Percentiles rank a stretch among this genome's conserved stretches.
Evolutionary conservation across 2,797 vertebrate species (phyloP).

Genomic region (Scarus forsteni): DNA sequence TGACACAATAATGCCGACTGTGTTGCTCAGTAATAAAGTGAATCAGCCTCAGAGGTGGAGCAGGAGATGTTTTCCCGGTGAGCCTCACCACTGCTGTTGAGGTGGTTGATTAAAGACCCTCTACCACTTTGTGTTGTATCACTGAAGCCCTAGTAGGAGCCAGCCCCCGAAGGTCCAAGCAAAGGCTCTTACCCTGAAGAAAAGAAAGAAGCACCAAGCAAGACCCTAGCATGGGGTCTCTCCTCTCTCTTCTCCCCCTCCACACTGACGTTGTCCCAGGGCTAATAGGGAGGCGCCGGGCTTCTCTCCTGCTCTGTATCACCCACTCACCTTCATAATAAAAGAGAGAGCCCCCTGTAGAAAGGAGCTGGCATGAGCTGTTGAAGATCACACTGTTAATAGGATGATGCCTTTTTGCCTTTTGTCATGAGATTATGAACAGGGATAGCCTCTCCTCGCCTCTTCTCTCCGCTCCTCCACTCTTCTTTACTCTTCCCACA

Average conservation of each 20-base stretch:
- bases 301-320: slow-evolving; percentile 66
- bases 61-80: slow-evolving; percentile 49
- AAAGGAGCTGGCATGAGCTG: slow-evolving; percentile 95
- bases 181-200: slow-evolving; percentile 52
- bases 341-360: slow-evolving; percentile 93
- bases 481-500: slow-evolving; percentile 67
- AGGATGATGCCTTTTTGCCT: slow-evolving; percentile 99
- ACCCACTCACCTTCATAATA: slow-evolving; percentile 80
- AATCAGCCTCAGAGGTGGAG: slow-evolving; percentile 24
- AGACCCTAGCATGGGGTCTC: slow-evolving; percentile 76
- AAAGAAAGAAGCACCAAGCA: slow-evolving; percentile 50
- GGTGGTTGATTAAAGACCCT: slow-evolving; percentile 54
- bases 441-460: slow-evolving; percentile 93
- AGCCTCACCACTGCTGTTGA: slow-evolving; percentile 38
- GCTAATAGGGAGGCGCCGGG: slow-evolving; percentile 64
- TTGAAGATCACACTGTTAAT: slow-evolving; percentile 98
- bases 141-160: slow-evolving; percentile 60
- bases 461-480: slow-evolving; percentile 77
- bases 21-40: slow-evolving; percentile 8
- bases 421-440: slow-evolving; percentile 99
- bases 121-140: slow-evolving; percentile 53
- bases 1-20: slow-evolving; percentile 7
- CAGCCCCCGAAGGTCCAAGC: slow-evolving; percentile 88
- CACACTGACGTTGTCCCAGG: slow-evolving; percentile 65
- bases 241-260: slow-evolving; percentile 45